Evolutionary conservation across 2,797 vertebrate genomes (phyloP).

Genomic region (Melanotaenia trifasciata): DNA sequence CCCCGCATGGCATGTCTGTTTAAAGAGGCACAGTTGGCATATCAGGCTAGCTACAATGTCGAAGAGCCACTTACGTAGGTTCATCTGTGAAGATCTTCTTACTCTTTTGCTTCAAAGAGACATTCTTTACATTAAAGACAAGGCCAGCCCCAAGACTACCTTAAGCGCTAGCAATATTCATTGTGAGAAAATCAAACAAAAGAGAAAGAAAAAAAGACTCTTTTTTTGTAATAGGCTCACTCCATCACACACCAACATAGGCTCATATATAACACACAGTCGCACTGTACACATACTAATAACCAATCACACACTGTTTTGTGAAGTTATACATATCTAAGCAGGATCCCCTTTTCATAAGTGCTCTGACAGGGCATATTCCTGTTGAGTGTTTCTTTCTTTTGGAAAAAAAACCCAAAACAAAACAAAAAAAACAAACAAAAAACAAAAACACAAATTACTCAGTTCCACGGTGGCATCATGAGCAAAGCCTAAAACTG

Average conservation of each 20-base stretch:
- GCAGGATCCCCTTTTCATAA: constrained; percentile 82
- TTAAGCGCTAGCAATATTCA: constrained; percentile 63
- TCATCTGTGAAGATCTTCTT: constrained; percentile 70
- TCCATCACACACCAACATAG: constrained; percentile 65
- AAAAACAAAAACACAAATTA: constrained; percentile 40
- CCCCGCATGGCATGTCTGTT: constrained; percentile 80
- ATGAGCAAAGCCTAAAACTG: constrained; percentile 79
- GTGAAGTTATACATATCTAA: constrained; percentile 82
- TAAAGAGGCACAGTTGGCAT: constrained; percentile 87
- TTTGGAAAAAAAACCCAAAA: constrained; percentile 66
- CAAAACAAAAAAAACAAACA: constrained; percentile 18
- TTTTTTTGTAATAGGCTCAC: constrained; percentile 71
- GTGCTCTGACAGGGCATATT: constrained; percentile 83
- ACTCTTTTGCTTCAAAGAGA: constrained; percentile 60
- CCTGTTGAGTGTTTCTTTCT: constrained; percentile 68
- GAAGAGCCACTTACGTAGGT: constrained; percentile 77
- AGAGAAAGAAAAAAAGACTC: constrained; percentile 69
- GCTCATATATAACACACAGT: constrained; percentile 61
- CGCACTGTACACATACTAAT: constrained; percentile 65
- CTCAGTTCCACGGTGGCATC: constrained; percentile 67
- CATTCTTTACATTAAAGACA: constrained; percentile 61
- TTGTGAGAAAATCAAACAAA: constrained; percentile 67
- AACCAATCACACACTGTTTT: constrained; percentile 70
- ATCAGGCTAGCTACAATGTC: constrained; percentile 84
- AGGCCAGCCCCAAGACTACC: constrained; percentile 65